These are phyloP conservation scores for Lordiphosa andalusiaca DNA, from an alignment of 2,888 invertebrate species.

Conservation along the genomic window DNA sequence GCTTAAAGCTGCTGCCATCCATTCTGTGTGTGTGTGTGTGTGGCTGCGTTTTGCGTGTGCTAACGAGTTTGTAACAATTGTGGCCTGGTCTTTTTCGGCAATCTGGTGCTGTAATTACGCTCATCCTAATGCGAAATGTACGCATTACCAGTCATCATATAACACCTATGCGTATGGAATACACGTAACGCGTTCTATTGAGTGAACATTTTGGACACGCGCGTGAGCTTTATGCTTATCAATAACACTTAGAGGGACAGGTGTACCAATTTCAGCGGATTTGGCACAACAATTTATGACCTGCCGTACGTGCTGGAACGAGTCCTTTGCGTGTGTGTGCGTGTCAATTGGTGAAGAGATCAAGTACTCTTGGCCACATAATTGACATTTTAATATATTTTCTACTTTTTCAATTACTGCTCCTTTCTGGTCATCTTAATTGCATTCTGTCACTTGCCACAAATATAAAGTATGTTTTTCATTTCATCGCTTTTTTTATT, in stretches of 20 bases:
- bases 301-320: slow-evolving; percentile 51
- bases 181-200: slow-evolving; percentile 48
- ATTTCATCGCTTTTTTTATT: slow-evolving; percentile 14
- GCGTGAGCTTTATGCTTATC: slow-evolving; percentile 64
- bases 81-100: slow-evolving; percentile 27
- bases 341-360: slow-evolving; percentile 13
- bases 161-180: slow-evolving; percentile 42
- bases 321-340: slow-evolving; percentile 22
- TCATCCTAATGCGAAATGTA: slow-evolving; percentile 22
- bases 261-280: slow-evolving; percentile 67
- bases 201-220: slow-evolving; percentile 64
- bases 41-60: slow-evolving; percentile 17
- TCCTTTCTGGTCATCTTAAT: slow-evolving; percentile 30
- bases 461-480: slow-evolving; percentile 19
- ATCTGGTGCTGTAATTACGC: slow-evolving; percentile 43
- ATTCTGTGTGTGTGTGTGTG: slow-evolving; percentile 1
- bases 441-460: slow-evolving; percentile 30
- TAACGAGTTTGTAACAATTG: slow-evolving; percentile 55
- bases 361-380: slow-evolving; percentile 2
- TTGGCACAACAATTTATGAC: slow-evolving; percentile 50
- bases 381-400: slow-evolving; percentile 21
- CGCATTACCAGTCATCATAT: slow-evolving; percentile 39
- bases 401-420: slow-evolving; percentile 15
- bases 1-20: slow-evolving; percentile 24
- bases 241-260: slow-evolving; percentile 63